Base-by-base conservation (phyloP, 2,797 vertebrate genomes). In the Xenopus petersii region DNA sequence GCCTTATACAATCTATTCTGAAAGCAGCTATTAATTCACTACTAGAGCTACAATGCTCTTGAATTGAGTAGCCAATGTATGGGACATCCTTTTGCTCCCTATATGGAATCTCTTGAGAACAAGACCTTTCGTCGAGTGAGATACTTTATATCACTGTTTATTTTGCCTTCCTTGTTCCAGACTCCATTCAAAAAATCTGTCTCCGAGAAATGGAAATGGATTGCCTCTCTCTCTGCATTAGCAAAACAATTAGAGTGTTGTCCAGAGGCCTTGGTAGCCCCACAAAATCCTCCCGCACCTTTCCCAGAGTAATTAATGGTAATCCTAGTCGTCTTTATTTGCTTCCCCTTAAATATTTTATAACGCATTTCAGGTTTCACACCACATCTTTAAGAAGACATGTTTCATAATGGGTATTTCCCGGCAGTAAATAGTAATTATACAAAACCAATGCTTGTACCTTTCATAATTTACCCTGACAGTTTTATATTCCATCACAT, bases 361-460 rank as follows among this genome's bases (percentile, higher is more conserved):
- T 81, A 77, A 77, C 0, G 0, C 62, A 51, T 74, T 77, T 36
- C 33, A 17, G 5, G 13, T 54, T 82, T 81, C 74, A 68, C 75
- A 80, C 73, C 72, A 79, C 82, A 54, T 49, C 55, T 70, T 82
- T 82, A 77, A 74, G 81, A 81, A 81, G 81, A 71, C 61, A 81
- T 81, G 21, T 58, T 51, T 74, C 69, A 74, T 74, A 67, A 75
- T 81, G 75, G 80, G 62, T 15, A 64, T 67, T 83, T 80, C 72
- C 74, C 65, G 7, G 5, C 51, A 71, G 33, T 63, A 36, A 72
- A 72, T 49, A 33, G 65, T 47, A 36, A 47, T 67, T 62, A 42
- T 7, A 70, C 16, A 56, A 68, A 79, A 54, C 59, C 3, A 75
- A 59, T 74, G 48, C 60, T 58, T 64, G 51, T 21, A 49, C 46